Conservation (phyloP, 2,797 vertebrate species). For the Cetoscarus ocellatus region DNA sequence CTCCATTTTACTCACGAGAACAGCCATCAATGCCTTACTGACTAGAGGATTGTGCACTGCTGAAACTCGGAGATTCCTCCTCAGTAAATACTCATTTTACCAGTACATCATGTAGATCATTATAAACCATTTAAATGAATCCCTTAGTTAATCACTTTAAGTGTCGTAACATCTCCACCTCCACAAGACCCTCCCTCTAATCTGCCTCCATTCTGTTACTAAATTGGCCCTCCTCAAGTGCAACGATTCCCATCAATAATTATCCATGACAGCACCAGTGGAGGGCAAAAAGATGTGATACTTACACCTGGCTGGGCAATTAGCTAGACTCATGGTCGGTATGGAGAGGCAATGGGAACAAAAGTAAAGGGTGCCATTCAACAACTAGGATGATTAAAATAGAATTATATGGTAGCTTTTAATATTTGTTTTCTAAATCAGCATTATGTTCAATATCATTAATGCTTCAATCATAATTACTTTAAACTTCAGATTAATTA, state of each 20-base stretch:
- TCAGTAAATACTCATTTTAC: not conserved
- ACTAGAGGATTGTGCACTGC: not conserved
- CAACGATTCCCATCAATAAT: conserved; percentile 3
- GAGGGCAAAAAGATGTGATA: conserved; percentile 14
- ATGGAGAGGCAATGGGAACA: not conserved
- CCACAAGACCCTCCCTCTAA: not conserved
- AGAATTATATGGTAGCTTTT: too few species aligned
- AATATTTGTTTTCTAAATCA: too few species aligned
- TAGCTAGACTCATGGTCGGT: conserved; percentile 14
- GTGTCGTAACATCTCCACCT: not conserved
- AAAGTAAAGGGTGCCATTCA: not conserved
- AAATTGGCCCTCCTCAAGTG: conserved; percentile 5
- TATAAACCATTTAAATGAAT: not conserved
- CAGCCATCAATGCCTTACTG: not conserved
- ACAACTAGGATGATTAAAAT: not conserved
- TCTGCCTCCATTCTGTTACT: not conserved
- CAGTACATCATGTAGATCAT: not conserved
- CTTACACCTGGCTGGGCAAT: conserved; percentile 21
- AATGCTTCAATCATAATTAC: too few species aligned
- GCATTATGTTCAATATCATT: too few species aligned
- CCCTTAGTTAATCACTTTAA: not conserved
- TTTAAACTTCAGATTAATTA: too few species aligned
- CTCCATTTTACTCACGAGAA: conserved; percentile 1
- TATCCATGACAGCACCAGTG: conserved; percentile 12
- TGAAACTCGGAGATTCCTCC: not conserved